Evolutionary conservation across 2,888 invertebrate species (phyloP).

Genomic region (Scaeva pyrastri): DNA sequence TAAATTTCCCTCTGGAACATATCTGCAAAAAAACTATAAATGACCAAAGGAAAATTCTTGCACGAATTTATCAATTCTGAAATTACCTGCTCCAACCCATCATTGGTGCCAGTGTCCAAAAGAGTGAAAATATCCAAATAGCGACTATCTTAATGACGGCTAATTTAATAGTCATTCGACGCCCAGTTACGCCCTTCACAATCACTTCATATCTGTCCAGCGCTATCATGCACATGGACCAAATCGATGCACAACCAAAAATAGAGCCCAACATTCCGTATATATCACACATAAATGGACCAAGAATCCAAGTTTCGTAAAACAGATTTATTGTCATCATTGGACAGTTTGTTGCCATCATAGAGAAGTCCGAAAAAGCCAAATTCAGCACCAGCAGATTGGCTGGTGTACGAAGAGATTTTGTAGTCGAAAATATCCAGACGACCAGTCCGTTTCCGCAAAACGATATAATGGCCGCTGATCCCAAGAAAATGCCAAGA

Average conservation of each 20-base stretch:
- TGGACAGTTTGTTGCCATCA: conserved; percentile 88
- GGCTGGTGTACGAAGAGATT: conserved; percentile 91
- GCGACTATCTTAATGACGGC: conserved; percentile 91
- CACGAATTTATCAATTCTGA: not conserved
- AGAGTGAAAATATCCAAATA: conserved; percentile 93
- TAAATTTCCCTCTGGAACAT: conserved; percentile 97
- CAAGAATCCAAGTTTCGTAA: conserved; percentile 80
- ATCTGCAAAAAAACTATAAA: conserved; percentile 84
- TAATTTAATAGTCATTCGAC: conserved; percentile 92
- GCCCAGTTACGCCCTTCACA: conserved; percentile 93
- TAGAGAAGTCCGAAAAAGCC: conserved; percentile 92
- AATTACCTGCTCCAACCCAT: conserved; percentile 94
- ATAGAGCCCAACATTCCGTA: conserved; percentile 93
- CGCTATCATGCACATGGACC: conserved; percentile 95
- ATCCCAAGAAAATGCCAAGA: conserved; percentile 90
- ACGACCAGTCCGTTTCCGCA: conserved; percentile 83
- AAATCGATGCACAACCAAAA: conserved; percentile 93
- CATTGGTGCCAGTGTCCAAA: conserved; percentile 90
- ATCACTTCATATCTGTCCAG: conserved; percentile 95
- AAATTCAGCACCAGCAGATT: conserved; percentile 95
- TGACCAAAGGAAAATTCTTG: not conserved
- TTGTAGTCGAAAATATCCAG: conserved; percentile 83
- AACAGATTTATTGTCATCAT: conserved; percentile 84
- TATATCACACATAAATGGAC: conserved; percentile 90
- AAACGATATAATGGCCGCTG: conserved; percentile 81